These are phyloP conservation scores for Sula dactylatra DNA, from an alignment of 2,113 vertebrate species.

Conservation along the genomic window DNA sequence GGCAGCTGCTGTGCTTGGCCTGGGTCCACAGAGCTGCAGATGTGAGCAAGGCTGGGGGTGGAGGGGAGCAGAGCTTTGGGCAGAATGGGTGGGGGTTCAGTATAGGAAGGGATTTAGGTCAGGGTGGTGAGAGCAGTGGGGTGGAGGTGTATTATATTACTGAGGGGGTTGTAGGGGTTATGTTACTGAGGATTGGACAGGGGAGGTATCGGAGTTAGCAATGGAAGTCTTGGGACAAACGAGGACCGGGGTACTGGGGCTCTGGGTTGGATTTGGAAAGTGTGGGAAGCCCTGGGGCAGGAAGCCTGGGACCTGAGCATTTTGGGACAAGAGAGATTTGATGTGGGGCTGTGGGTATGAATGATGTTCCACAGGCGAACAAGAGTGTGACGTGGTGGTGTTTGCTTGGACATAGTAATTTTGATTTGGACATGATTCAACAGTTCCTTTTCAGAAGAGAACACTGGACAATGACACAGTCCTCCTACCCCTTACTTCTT, in stretches of 20 bases:
- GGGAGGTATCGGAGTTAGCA: not conserved
- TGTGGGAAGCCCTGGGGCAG: not conserved
- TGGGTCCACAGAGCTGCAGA: not conserved
- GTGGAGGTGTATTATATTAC: accelerated
- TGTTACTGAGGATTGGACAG: not conserved
- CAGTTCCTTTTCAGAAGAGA: not conserved
- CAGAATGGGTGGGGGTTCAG: accelerated
- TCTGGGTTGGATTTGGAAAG: not conserved
- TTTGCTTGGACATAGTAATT: not conserved
- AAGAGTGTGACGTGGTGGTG: accelerated
- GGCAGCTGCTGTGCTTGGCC: not conserved
- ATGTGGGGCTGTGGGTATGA: not conserved
- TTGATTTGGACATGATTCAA: not conserved
- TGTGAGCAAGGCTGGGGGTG: not conserved
- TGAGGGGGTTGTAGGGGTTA: not conserved
- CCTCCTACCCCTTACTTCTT: not conserved
- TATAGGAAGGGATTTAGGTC: not conserved
- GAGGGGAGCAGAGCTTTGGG: not conserved
- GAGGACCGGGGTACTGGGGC: accelerated
- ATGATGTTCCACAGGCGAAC: not conserved
- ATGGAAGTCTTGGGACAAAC: not conserved
- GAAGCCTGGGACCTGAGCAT: not conserved
- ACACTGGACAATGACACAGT: not conserved
- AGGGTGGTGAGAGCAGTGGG: not conserved
- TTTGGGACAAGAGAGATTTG: not conserved